A percentile compares a stretch with the other conserved stretches of the same genome.
These are phyloP conservation scores for Agrochola litura DNA, from an alignment of 2,888 invertebrate species.

Conservation along the genomic window DNA sequence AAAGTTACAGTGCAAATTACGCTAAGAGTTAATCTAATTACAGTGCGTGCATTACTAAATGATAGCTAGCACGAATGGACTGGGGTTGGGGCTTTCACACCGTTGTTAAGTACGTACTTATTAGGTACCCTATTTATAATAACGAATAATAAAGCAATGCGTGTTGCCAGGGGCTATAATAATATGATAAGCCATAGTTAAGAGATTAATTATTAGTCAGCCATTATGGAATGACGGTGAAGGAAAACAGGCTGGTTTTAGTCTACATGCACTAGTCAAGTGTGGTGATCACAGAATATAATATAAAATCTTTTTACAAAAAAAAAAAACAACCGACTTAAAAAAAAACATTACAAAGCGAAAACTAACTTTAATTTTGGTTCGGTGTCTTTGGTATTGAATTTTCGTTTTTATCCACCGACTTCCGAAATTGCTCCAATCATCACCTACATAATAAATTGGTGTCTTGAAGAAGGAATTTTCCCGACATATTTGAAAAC, in stretches of 20 bases:
- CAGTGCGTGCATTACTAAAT: constrained; percentile 48
- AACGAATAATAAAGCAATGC: constrained; percentile 19
- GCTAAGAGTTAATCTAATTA: constrained; percentile 31
- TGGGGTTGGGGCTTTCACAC: constrained; percentile 36
- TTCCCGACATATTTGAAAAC: too few relatives aligned
- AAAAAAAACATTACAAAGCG: too few relatives aligned
- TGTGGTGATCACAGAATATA: neutral
- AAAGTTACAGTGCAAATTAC: constrained; percentile 28
- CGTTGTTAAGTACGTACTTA: constrained; percentile 15
- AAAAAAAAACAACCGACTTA: too few relatives aligned
- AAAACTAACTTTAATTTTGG: too few relatives aligned
- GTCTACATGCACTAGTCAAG: neutral
- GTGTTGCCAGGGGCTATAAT: constrained; percentile 16
- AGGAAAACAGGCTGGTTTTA: neutral
- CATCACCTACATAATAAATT: too few relatives aligned
- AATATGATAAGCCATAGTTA: constrained; percentile 3
- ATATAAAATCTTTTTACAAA: too few relatives aligned
- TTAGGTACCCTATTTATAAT: constrained; percentile 32
- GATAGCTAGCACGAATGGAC: constrained; percentile 43
- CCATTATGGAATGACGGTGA: neutral
- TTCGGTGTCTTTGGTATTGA: too few relatives aligned
- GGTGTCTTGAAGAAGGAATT: too few relatives aligned
- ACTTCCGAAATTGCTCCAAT: too few relatives aligned
- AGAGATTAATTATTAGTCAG: constrained; percentile 18
- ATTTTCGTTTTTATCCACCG: too few relatives aligned